Base-by-base conservation (phyloP, 37 sponge, comb jelly and placozoan genomes). In the Spongilla lacustris region DNA sequence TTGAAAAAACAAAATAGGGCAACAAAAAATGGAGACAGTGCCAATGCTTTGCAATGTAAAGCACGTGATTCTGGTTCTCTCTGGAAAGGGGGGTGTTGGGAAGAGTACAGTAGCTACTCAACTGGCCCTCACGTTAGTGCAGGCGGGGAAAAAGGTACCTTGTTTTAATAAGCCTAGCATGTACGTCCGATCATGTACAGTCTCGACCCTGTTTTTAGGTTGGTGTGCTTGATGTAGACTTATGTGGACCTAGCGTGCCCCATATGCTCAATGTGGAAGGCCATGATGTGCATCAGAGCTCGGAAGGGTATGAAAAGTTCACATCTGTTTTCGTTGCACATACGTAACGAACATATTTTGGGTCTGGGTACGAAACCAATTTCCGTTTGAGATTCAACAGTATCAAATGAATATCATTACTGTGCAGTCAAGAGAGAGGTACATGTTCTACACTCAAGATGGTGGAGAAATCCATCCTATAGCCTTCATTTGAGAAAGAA, bases 61-160 rank as follows among this genome's bases (percentile, higher is more conserved):
- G 6, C 95, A 97, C 85, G 92, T 89, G 75, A 75, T 97, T 23
- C 87, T 97, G 37, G 87, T 97, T 4, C 83, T 98, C 36, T 98
- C 99, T 66, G 99, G 99, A 67, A 98, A 98, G 85, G 99, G 99
- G 37, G 99, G 99, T n/a, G 99, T 98, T 13, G 99, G 99, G 0
- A 98, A 98, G 90, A 98, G 99, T 69, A 97, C 97, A 25, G 77
- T 98, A 17, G 50, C 96, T 6, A 90, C 97, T 66, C 96, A 97
- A 33, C 86, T 98, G 22, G 97, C 99, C 2, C 85, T 81, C 24
- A 88, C 81, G 17, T 58, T 89, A 21, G 84, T 83, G 11, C 79
- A 89, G 36, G 89, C 84, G 25, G 89, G 89, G 19, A 83, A 83
- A 49, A 89, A 23, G 79, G 89, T 89, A 27, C 0, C 81, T 77